A percentile compares a stretch with the other conserved stretches of the same genome.
Evolutionary conservation across 2,888 invertebrate genomes (phyloP).

Genomic region (Apodemia duryi): DNA sequence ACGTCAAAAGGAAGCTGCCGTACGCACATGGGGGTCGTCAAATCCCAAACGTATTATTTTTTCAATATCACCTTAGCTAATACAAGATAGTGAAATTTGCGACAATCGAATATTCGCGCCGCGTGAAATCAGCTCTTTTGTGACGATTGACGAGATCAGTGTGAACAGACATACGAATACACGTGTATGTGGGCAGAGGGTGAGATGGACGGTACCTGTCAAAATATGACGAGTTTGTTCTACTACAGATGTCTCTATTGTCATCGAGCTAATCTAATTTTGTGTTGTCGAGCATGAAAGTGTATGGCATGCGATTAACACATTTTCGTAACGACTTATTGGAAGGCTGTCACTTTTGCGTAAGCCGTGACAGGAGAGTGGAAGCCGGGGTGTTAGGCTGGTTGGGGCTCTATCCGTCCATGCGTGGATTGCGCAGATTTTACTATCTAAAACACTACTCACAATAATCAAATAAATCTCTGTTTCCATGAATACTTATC

Average conservation of each 20-base stretch:
- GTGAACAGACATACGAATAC: constrained; percentile 47
- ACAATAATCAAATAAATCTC: not conserved
- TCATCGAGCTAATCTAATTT: constrained; percentile 74
- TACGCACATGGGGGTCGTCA: constrained; percentile 73
- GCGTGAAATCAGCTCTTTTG: constrained; percentile 77
- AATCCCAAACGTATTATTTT: constrained; percentile 78
- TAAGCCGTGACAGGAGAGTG: constrained; percentile 78
- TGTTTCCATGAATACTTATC: not conserved
- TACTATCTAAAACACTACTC: constrained; percentile 32
- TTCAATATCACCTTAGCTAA: constrained; percentile 72
- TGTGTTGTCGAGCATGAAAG: constrained; percentile 70
- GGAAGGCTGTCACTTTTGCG: constrained; percentile 75
- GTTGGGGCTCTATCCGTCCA: constrained; percentile 35
- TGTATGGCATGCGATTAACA: constrained; percentile 65
- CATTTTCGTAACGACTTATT: constrained; percentile 77
- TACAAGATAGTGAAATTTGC: constrained; percentile 71
- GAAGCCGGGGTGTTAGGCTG: constrained; percentile 63
- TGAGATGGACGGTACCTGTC: constrained; percentile 71
- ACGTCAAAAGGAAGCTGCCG: constrained; percentile 73
- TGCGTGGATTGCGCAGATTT: constrained; percentile 43
- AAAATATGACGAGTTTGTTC: constrained; percentile 75
- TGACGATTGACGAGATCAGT: constrained; percentile 43
- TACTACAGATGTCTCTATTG: constrained; percentile 74
- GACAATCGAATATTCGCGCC: constrained; percentile 75
- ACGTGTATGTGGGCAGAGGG: constrained; percentile 76